Evolutionary conservation across 2,113 vertebrate genomes (phyloP).

Genomic region (Syrmaticus mikado): DNA sequence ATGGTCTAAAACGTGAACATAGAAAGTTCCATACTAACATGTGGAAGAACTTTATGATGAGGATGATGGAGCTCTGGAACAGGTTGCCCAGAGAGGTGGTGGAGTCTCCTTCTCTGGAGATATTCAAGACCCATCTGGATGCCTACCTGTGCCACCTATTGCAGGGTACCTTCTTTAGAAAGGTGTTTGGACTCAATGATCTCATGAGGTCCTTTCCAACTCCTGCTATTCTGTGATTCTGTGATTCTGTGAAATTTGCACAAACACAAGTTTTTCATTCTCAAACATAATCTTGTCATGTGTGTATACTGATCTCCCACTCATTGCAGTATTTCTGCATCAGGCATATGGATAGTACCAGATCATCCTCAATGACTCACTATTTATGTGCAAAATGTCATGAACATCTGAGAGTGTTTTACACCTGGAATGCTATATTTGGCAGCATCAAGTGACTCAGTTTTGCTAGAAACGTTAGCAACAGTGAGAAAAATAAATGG

Average conservation of each 20-base stretch:
- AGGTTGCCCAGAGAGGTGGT: too few relatives aligned
- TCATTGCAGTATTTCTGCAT: conserved; percentile 54
- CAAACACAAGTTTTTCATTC: neutral
- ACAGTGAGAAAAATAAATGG: conserved; percentile 27
- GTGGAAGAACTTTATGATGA: too few relatives aligned
- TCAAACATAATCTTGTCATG: conserved; percentile 19
- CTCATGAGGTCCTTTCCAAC: too few relatives aligned
- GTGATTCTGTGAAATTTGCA: neutral
- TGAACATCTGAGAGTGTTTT: conserved; percentile 64
- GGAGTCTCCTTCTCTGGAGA: too few relatives aligned
- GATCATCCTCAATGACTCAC: conserved; percentile 68
- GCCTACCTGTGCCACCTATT: too few relatives aligned
- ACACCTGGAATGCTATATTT: conserved; percentile 68
- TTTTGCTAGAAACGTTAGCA: conserved; percentile 36
- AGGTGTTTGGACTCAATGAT: too few relatives aligned
- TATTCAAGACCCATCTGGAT: too few relatives aligned
- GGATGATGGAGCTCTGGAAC: too few relatives aligned
- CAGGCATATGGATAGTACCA: conserved; percentile 65
- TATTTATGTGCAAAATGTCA: conserved; percentile 64
- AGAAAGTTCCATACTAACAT: too few relatives aligned
- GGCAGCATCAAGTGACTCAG: conserved; percentile 44
- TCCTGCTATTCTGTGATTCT: too few relatives aligned
- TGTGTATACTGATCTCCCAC: conserved; percentile 52
- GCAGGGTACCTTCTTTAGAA: too few relatives aligned
- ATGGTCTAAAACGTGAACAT: too few relatives aligned